Evolutionary conservation across 2,797 vertebrate species (phyloP).

Genomic region (Oreortyx pictus): DNA sequence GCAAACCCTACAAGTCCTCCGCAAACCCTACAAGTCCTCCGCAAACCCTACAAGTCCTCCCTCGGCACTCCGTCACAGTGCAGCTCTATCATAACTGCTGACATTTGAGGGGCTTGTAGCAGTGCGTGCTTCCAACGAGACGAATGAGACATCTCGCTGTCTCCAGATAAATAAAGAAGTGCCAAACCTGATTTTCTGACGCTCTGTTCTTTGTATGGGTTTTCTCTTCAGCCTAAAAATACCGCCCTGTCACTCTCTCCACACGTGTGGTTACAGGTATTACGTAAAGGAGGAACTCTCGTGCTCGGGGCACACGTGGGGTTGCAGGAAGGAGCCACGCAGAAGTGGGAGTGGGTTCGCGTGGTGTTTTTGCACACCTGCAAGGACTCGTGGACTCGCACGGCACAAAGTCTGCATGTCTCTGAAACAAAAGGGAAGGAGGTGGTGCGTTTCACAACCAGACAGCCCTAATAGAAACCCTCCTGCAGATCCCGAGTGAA

Average conservation of each 20-base stretch:
- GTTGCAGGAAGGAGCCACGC: neutral
- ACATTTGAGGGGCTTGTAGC: conserved; percentile 35
- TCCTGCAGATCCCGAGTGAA: conserved; percentile 29
- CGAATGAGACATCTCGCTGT: neutral
- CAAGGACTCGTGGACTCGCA: neutral
- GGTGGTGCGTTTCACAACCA: conserved; percentile 21
- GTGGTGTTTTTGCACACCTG: neutral
- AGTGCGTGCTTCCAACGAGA: neutral
- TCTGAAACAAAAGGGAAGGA: neutral
- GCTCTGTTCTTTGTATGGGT: neutral
- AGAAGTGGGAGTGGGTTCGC: neutral
- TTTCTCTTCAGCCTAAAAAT: neutral
- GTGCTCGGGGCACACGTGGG: neutral
- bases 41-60: conserved; percentile 37
- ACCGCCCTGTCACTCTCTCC: neutral
- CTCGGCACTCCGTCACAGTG: neutral
- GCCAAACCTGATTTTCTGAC: neutral
- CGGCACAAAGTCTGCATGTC: neutral
- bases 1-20: conserved; percentile 38
- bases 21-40: conserved; percentile 35
- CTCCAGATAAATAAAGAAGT: neutral
- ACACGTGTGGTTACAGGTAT: neutral
- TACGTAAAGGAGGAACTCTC: neutral
- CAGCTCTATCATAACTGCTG: conserved; percentile 34
- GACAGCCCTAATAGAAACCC: conserved; percentile 13